Base-by-base conservation (phyloP, 2,797 vertebrate species). In the Myripristis murdjan region DNA sequence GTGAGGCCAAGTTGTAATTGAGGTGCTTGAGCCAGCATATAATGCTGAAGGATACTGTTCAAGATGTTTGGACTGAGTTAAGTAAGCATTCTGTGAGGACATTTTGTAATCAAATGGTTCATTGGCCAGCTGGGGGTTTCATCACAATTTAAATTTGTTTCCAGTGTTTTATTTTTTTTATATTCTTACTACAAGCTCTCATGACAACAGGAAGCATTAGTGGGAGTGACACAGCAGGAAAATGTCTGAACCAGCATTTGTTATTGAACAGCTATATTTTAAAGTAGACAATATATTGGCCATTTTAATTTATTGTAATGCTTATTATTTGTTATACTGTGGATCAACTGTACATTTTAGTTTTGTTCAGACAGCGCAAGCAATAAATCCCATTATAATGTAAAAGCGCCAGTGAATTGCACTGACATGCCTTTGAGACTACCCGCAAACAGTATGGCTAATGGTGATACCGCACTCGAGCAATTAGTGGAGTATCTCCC, bases 1-100 rank as follows among this genome's bases (percentile, higher is more conserved):
- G 62, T 31, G 64, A 82, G 75, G 73, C 70, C 81, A 81, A 76
- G 71, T 81, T 84, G 77, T 91, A 91, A 91, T 88, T 90, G 80
- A 84, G 80, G 65, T 76, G 70, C 77, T 87, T 79, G 79, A 87
- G 90, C 80, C 82, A 77, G 84, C 54, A 70, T 60, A 70, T 80
- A 87, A 84, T 79, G 49, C 82, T 69, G 73, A 70, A 51, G 68
- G 64, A 87, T 82, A 85, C 66, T 67, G 49, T 78, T 87, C 74
- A 78, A 80, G 73, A 75, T 81, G 67, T 81, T 88, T 85, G 67
- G 88, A 87, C 60, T 71, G 73, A 66, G 59, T 78, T 64, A 58
- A 86, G 44, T 70, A 51, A 46, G 70, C 68, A 75, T 79, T 76
- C 73, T 70, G 52, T 9, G 37, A 16, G 68, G 73, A 77, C 54